Percentiles rank a stretch among this genome's conserved stretches.
phyloP scores from a whole-genome alignment of 2,797 vertebrate genomes.

The Micrastur ruficollis region DNA sequence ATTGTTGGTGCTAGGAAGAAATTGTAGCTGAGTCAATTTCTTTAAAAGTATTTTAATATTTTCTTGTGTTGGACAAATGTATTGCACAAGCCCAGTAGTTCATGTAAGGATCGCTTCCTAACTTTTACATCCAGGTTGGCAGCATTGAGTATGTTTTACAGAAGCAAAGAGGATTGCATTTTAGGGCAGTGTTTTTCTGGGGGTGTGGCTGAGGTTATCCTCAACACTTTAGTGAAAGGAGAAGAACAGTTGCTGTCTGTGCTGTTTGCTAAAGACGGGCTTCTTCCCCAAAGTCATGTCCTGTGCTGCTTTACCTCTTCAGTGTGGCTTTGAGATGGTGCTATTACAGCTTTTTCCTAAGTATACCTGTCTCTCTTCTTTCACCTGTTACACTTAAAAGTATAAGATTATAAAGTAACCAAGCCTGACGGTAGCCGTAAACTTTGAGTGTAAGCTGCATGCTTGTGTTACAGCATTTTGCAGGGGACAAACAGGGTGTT shows the following conservation, averaged over 20 bases:
- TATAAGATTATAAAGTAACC: not conserved
- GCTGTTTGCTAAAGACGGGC: not conserved
- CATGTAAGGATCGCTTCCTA: not conserved
- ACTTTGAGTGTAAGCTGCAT: not conserved
- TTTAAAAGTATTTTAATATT: not conserved
- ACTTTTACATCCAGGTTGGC: not conserved
- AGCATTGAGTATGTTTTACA: not conserved
- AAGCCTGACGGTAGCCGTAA: not conserved
- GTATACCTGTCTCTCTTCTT: not conserved
- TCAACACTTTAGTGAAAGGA: not conserved
- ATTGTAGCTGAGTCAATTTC: not conserved
- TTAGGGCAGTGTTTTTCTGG: not conserved
- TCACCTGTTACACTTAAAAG: not conserved
- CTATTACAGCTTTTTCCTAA: not conserved
- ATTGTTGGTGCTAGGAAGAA: not conserved
- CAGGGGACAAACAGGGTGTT: fast-evolving
- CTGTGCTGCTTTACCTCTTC: not conserved
- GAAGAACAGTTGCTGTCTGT: not conserved
- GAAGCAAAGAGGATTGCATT: not conserved
- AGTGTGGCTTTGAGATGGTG: not conserved
- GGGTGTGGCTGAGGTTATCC: not conserved
- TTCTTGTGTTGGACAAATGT: not conserved
- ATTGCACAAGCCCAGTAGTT: not conserved
- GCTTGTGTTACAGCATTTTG: not conserved
- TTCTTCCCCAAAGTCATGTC: not conserved